Conservation (phyloP, 1,140 invertebrate species). For the Drosophila sproati region DNA sequence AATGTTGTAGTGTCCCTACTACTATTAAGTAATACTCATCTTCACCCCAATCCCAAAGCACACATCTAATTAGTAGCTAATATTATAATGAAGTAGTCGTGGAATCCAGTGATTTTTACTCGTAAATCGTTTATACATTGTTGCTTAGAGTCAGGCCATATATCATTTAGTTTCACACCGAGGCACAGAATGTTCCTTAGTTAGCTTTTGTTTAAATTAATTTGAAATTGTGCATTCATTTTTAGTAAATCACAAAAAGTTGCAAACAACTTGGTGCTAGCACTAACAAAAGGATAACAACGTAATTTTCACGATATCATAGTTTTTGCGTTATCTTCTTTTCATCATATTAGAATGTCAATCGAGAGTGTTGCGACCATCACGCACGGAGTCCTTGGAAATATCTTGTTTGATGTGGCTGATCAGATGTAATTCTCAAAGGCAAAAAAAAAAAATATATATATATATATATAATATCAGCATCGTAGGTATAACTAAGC, state of each 20-base stretch:
- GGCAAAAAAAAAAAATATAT: too few species aligned
- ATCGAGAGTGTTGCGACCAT: too few species aligned
- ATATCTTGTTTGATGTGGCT: too few species aligned
- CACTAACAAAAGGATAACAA: too few species aligned
- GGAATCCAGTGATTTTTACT: constrained; percentile 32
- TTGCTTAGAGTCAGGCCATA: constrained; percentile 20
- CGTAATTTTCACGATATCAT: too few species aligned
- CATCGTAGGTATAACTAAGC: background rate
- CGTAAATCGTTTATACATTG: constrained; percentile 13
- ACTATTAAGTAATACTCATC: constrained; percentile 13
- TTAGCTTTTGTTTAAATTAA: constrained; percentile 26
- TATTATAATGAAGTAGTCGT: constrained; percentile 9
- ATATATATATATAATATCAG: too few species aligned
- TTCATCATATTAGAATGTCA: too few species aligned
- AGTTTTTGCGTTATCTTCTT: too few species aligned
- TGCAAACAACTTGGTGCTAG: too few species aligned
- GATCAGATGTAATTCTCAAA: too few species aligned
- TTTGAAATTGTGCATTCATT: constrained; percentile 14
- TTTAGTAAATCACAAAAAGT: background rate
- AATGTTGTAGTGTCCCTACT: constrained; percentile 1
- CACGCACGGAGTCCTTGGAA: too few species aligned
- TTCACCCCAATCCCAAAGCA: background rate
- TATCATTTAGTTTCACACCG: constrained; percentile 4
- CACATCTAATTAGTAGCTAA: constrained; percentile 25
- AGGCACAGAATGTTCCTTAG: constrained; percentile 36